Conservation (phyloP, 2,888 invertebrate species). For the Sminthurinus aureus region DNA sequence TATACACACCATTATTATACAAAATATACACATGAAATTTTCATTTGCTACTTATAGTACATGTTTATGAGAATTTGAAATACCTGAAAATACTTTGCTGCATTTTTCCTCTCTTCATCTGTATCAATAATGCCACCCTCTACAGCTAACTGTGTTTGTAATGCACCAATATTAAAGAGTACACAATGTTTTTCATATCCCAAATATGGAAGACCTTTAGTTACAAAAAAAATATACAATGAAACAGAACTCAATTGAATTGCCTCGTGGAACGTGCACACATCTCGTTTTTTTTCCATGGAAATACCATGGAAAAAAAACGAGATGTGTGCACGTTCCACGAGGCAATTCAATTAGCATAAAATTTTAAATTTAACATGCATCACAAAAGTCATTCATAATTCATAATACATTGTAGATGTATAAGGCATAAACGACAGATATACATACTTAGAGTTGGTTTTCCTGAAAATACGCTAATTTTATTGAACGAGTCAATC, state of each 20-base stretch:
- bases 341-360: no score
- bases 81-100: slow-evolving; percentile 91
- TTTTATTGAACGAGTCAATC: slow-evolving; percentile 88
- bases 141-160: slow-evolving; percentile 89
- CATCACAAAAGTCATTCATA: no score
- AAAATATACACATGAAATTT: neutral
- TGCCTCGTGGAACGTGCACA: no score
- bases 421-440: neutral
- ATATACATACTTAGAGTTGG: slow-evolving; percentile 82
- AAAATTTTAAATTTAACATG: no score
- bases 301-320: no score
- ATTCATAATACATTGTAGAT: no score
- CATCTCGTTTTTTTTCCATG: no score
- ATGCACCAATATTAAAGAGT: slow-evolving; percentile 93
- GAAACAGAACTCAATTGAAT: no score
- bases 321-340: no score
- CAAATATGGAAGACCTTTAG: slow-evolving; percentile 82
- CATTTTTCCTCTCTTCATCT: slow-evolving; percentile 91
- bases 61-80: slow-evolving; percentile 6
- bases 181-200: slow-evolving; percentile 93
- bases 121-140: slow-evolving; percentile 79
- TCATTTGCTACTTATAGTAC: no score
- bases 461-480: slow-evolving; percentile 77
- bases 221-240: slow-evolving; percentile 12
- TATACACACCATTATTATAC: neutral